phyloP scores from a whole-genome alignment of 2,888 invertebrate genomes.

The Pocota personata region DNA sequence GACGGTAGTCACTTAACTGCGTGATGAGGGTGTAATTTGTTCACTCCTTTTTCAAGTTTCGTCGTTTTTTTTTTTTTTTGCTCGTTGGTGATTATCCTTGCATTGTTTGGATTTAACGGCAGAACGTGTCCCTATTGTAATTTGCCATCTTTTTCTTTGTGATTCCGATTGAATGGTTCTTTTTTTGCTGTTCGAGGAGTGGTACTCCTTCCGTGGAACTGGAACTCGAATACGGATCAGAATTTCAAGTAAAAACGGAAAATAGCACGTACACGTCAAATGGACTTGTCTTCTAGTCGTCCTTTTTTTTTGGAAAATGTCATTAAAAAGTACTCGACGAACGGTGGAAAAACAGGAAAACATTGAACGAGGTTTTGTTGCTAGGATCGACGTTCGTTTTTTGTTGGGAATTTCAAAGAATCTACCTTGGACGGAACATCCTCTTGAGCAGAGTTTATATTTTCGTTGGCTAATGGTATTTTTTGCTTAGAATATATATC shows the following conservation, averaged over 20 bases:
- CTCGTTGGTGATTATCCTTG: constrained; percentile 61
- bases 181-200: constrained; percentile 20
- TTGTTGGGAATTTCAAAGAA: neutral
- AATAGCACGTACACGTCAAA: constrained; percentile 70
- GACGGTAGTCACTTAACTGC: constrained; percentile 63
- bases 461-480: constrained; percentile 10
- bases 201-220: neutral
- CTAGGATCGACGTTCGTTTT: neutral
- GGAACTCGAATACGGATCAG: constrained; percentile 50
- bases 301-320: constrained; percentile 50
- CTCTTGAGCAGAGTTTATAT: neutral
- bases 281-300: constrained; percentile 50
- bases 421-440: neutral
- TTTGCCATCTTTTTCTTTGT: constrained; percentile 74
- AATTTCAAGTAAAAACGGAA: constrained; percentile 54
- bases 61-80: constrained; percentile 12
- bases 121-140: constrained; percentile 70
- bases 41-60: constrained; percentile 49
- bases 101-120: constrained; percentile 65
- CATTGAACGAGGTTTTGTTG: constrained; percentile 41
- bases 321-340: constrained; percentile 68
- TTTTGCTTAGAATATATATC: neutral
- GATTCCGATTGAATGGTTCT: constrained; percentile 69
- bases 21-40: constrained; percentile 69
- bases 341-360: constrained; percentile 45